Conservation (phyloP, 2,113 vertebrate genomes). For the Myotis brandtii region DNA sequence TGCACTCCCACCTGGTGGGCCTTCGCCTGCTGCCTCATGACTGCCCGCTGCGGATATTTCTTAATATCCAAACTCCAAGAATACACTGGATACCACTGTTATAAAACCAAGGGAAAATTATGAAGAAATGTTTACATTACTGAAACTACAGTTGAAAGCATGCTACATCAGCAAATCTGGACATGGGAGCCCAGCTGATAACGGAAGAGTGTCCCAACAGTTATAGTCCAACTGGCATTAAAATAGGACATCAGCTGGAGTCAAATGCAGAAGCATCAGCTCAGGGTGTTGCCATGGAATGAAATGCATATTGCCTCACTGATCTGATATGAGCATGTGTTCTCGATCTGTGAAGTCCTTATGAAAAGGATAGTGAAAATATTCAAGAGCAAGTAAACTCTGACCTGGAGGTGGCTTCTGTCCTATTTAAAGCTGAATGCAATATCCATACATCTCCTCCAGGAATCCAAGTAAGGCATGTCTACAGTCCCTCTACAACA, state of each 20-base stretch:
- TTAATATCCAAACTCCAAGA: background rate
- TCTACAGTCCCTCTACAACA: slow-evolving; percentile 97
- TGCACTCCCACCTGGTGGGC: background rate
- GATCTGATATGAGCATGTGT: slow-evolving; percentile 99
- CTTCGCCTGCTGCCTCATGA: accelerated
- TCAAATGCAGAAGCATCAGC: slow-evolving; percentile 83
- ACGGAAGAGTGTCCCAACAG: slow-evolving; percentile 90
- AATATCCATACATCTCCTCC: slow-evolving; percentile 97
- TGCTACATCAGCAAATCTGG: slow-evolving; percentile 85
- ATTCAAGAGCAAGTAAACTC: slow-evolving; percentile 99
- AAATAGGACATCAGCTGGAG: slow-evolving; percentile 92
- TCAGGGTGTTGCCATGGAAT: slow-evolving; percentile 95
- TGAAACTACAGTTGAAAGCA: slow-evolving; percentile 68
- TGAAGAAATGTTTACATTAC: slow-evolving; percentile 64
- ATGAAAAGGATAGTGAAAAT: slow-evolving; percentile 98
- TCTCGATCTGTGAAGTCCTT: slow-evolving; percentile 97
- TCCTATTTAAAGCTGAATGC: slow-evolving; percentile 98
- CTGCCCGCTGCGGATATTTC: background rate
- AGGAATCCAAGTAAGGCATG: slow-evolving; percentile 97
- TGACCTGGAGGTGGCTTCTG: slow-evolving; percentile 97
- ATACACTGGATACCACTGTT: background rate
- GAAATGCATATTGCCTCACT: slow-evolving; percentile 97
- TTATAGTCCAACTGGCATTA: slow-evolving; percentile 92
- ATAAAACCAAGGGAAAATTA: slow-evolving; percentile 32
- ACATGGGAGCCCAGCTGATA: slow-evolving; percentile 86